Evolutionary conservation across 1,140 invertebrate species (phyloP).

Genomic region (Monochamus saltuarius): DNA sequence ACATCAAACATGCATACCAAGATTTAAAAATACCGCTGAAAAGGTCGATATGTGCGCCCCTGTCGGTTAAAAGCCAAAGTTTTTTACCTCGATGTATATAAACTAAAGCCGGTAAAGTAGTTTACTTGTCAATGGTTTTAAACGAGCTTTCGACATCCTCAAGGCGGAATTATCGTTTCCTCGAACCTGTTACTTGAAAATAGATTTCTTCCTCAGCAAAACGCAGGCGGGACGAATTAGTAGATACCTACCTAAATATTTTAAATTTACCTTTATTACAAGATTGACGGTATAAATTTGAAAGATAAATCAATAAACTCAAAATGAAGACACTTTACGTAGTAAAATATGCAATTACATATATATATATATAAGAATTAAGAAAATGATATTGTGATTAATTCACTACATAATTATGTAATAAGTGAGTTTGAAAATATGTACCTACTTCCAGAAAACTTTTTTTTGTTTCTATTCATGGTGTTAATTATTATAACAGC

Average conservation of each 20-base stretch:
- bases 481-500: too few relatives aligned
- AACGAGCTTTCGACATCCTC: not conserved
- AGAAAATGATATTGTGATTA: too few relatives aligned
- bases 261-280: too few relatives aligned
- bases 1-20: not conserved
- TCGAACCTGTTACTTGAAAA: slow-evolving; percentile 10
- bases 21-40: slow-evolving; percentile 24
- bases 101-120: slow-evolving; percentile 42
- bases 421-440: too few relatives aligned
- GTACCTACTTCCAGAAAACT: too few relatives aligned
- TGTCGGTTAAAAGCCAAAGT: slow-evolving; percentile 42
- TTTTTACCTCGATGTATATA: slow-evolving; percentile 27
- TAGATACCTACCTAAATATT: too few relatives aligned
- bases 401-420: too few relatives aligned
- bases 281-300: too few relatives aligned
- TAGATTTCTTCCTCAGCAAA: slow-evolving; percentile 4
- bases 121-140: slow-evolving; percentile 26
- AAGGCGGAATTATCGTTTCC: slow-evolving; percentile 2
- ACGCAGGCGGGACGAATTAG: not conserved
- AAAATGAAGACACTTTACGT: too few relatives aligned
- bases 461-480: too few relatives aligned
- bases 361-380: slow-evolving; percentile 5
- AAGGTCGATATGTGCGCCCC: slow-evolving; percentile 29
- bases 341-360: not conserved
- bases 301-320: too few relatives aligned